Base-by-base conservation (phyloP, 2,797 vertebrate species). In the Lagorchestes hirsutus region DNA sequence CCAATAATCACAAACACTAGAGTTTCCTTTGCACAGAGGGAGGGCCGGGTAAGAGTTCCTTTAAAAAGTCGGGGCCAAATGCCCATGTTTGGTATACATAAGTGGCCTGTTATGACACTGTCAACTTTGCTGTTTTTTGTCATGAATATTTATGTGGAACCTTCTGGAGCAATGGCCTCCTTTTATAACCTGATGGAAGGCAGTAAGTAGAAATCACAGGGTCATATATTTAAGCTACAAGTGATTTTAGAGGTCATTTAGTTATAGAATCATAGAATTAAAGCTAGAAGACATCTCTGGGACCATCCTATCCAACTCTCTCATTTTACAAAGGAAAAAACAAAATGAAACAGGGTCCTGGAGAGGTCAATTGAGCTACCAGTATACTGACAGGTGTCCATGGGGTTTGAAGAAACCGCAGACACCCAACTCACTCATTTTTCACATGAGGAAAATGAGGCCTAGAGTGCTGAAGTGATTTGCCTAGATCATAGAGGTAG, bases 101-200 rank as follows among this genome's bases (percentile, higher is more conserved):
- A 93, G 57, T 59, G 54, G 40, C 92, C 90, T 93, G 14, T 91
- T 55, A 28, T 1, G 58, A 90, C 58, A 74, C 90, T 57, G 46
- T 52, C 59, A 90, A 87, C 93, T 54, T 96, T 95, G 46, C 57
- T 40, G 94, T 91, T 46, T 56, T 87, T 54, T 54, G 94, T 94
- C 0, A 92, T 92, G 91, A 97, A 93, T 96, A 97, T 96, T 97
- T 97, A 97, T 93, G 59, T 94, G 96, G 95, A 96, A 95, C 90
- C 67, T 93, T 97, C 95, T 90, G 95, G 95, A 95, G 93, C 55
- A 91, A 95, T 54, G 92, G 90, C 87, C 92, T 96, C 82, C 93
- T 97, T 96, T 97, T 55, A 96, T 58, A 93, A 11, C 22, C 40
- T 27, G 8, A 87, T 87, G 22, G 74, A 87, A 87, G n/a, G 67